Base-by-base conservation (phyloP, 2,888 invertebrate species). In the Callinectes sapidus region DNA sequence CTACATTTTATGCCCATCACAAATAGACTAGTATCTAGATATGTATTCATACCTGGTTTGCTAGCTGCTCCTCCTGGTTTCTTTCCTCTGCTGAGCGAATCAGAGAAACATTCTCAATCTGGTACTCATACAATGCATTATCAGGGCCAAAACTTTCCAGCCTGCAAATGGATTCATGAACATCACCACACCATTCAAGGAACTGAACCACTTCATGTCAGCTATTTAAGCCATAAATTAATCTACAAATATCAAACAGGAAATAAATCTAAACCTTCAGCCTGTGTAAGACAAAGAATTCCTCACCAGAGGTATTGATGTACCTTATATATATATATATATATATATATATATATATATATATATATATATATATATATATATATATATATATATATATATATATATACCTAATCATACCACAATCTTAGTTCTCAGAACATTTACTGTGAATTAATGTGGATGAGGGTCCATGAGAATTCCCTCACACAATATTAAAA, bases 71-170 rank as follows among this genome's bases (percentile, higher is more conserved):
- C 16, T 92, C 92, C 6, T 91, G 89, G 13, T 91, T 54, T n/a
- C 89, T 88, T 42, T 90, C 91, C 71, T 90, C 92, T 16, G 86
- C 86, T 42, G 92, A 71, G 18, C 86, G 48, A 6, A 66, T 23
- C 23, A 87, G 42, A 14, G 92, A 93, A 5, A 39, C 86, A 88
- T 92, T 90, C 39, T 91, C 92, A 81, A 93, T 35, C 23, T 88
- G 92, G 89, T 93, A 93, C 55, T 93, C 93, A 89, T 91, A 93
- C 28, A 91, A 88, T 8, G 93, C 90, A 54, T 89, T 92, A 54
- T 92, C 92, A 28, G 92, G 66, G 10, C 93, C 93, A 91, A 88
- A 89, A 85, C 92, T 92, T 54, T 93, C 93, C 85, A 91, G n/a
- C 14, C 90, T 93, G 93, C 14, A 89, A 89, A n/a, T 23, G 2